Evolutionary conservation across 2,888 invertebrate species (phyloP).

Genomic region (Odontomyia ornata): DNA sequence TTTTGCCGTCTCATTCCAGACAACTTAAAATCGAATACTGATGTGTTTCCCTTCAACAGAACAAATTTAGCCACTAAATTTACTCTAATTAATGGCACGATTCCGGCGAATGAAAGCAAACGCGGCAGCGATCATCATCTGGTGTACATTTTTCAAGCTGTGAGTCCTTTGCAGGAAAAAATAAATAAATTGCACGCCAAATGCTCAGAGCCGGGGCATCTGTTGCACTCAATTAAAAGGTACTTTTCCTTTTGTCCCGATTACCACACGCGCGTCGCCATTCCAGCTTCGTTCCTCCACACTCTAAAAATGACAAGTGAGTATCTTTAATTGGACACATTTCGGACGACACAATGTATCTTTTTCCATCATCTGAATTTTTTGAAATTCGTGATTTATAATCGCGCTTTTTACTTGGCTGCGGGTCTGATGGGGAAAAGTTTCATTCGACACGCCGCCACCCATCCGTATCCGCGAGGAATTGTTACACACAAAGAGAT

Average conservation of each 20-base stretch:
- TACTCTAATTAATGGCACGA: not conserved
- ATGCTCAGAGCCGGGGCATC: not conserved
- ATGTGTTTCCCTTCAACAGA: not conserved
- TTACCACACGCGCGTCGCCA: not conserved
- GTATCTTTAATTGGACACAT: constrained; percentile 31
- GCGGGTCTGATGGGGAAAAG: constrained; percentile 4
- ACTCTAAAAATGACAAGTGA: constrained; percentile 13
- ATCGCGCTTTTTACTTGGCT: not conserved
- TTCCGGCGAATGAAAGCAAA: not conserved
- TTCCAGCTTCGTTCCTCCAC: not conserved
- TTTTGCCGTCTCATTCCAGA: too few relatives aligned
- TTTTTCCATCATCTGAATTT: not conserved
- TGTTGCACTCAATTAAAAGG: constrained; percentile 15
- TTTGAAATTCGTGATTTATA: constrained; percentile 21
- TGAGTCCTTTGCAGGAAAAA: not conserved
- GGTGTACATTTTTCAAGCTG: not conserved
- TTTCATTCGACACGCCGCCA: constrained; percentile 28
- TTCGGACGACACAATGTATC: constrained; percentile 18
- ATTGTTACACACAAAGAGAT: not conserved
- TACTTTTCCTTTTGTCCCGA: constrained; percentile 19
- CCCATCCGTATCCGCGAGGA: not conserved
- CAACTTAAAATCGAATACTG: too few relatives aligned
- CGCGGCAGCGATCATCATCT: not conserved
- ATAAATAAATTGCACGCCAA: not conserved
- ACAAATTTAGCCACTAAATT: not conserved